These are phyloP conservation scores for Odontamblyopus rebecca DNA, from an alignment of 2,797 vertebrate species.

Conservation along the genomic window DNA sequence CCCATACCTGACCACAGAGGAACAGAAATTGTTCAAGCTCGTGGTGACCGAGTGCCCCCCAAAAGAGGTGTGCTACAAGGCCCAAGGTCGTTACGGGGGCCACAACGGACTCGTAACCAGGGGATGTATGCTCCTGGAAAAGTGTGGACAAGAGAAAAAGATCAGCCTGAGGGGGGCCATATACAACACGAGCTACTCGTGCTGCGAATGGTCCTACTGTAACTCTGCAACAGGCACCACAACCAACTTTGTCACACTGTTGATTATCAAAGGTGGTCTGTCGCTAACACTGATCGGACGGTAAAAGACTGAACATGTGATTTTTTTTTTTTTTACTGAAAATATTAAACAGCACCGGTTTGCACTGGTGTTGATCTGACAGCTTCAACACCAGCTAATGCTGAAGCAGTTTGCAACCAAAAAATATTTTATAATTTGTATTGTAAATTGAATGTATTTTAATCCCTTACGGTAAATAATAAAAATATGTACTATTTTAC, in stretches of 20 bases:
- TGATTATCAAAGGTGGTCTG: background rate
- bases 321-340: too few species aligned
- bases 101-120: slow-evolving; percentile 46
- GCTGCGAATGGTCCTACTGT: slow-evolving; percentile 68
- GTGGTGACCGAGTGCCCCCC: slow-evolving; percentile 59
- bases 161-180: slow-evolving; percentile 38
- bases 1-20: slow-evolving; percentile 41
- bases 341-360: background rate
- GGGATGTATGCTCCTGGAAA: slow-evolving; percentile 55
- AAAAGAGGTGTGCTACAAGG: slow-evolving; percentile 61
- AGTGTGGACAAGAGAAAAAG: slow-evolving; percentile 40
- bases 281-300: background rate
- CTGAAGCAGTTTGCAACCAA: slow-evolving; percentile 24
- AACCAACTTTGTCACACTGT: background rate
- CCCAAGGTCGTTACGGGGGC: slow-evolving; percentile 56
- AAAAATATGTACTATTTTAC: background rate
- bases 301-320: background rate
- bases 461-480: background rate
- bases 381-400: slow-evolving; percentile 35
- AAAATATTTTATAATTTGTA: background rate
- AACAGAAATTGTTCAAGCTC: background rate
- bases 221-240: slow-evolving; percentile 46
- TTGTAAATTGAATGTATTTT: background rate
- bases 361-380: slow-evolving; percentile 3
- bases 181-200: slow-evolving; percentile 59